phyloP scores from a whole-genome alignment of 1,140 invertebrate species.

The Ladona fulva region DNA sequence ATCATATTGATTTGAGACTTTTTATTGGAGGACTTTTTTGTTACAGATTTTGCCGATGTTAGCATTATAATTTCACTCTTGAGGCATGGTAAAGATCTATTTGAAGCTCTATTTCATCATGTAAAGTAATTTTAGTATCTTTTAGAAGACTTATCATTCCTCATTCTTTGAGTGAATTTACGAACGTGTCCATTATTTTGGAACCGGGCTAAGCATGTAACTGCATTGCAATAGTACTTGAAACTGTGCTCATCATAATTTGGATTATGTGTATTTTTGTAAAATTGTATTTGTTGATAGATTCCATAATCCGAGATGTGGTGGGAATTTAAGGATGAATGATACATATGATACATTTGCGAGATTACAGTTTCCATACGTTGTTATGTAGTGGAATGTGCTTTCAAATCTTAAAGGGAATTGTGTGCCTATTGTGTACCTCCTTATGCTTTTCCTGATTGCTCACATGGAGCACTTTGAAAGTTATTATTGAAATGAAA shows the following conservation, averaged over 20 bases:
- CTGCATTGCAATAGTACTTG: constrained; percentile 4
- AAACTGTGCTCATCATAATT: constrained; percentile 2
- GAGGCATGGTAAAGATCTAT: background rate
- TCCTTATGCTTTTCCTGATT: background rate
- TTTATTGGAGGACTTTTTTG: background rate
- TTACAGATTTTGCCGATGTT: background rate
- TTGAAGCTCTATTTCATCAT: background rate
- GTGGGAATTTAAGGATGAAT: background rate
- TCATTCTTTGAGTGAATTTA: background rate
- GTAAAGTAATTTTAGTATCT: background rate
- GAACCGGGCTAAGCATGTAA: background rate
- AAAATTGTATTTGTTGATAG: constrained; percentile 5
- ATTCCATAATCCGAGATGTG: constrained; percentile 4
- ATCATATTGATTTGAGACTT: background rate
- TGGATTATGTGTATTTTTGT: constrained; percentile 10
- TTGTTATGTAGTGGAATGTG: background rate
- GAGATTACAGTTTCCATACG: background rate
- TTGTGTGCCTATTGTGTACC: constrained; percentile 4
- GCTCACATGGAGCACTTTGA: background rate
- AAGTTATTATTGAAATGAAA: constrained; percentile 4
- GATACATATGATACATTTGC: background rate
- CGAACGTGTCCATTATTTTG: background rate
- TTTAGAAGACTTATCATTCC: background rate
- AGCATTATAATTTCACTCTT: background rate
- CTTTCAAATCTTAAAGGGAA: background rate